Evolutionary conservation across 2,113 vertebrate genomes (phyloP), one percentile per base, ranked within the genome.

Genomic region (Cinclus mexicanus): DNA sequence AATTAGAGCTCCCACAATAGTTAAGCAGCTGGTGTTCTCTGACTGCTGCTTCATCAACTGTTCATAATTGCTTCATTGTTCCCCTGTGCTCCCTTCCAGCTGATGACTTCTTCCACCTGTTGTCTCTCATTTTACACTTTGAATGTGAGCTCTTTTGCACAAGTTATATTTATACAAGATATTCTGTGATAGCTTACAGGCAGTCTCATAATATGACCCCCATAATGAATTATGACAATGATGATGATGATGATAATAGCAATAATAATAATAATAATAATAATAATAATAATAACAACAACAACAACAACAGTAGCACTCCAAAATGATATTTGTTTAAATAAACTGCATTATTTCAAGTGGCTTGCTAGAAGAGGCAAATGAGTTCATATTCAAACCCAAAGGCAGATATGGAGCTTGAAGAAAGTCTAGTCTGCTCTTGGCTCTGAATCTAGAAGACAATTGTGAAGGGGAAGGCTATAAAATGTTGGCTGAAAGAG

Each of bases 11-110:
- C 83, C 79, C 88, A 81, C 90, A 94, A 93, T 95, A 96, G 92
- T 96, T 95, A 94, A 95, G 90, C 94, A 95, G 93, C 95, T 97
- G 95, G 96, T 94, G 93, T 96, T 94, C 96, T 94, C 88, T 93
- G 93, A 90, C 92, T 96, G 95, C 96, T 96, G 93, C 95, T 96
- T 96, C 31, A 26, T 96, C 93, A 96, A 94, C 92, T 88, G 88
- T 92, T 96, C 1, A 0, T 94, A 97, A 96, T 95, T 93, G 92
- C 72, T 95, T 95, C 94, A 94, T 95, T 94, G 94, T 93, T 96
- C 92, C 94, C 93, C 19, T 86, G 94, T 88, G 96, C 79, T 96
- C 94, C 76, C 60, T 96, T 95, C 76, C 68, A 92, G 93, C 92
- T 97, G 94, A 94, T 83, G 93, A 44, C 74, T 96, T 70, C 79